Percentiles rank a stretch among this genome's conserved stretches.
Conservation (phyloP, 1,140 invertebrate genomes). For the Atta colombica region DNA sequence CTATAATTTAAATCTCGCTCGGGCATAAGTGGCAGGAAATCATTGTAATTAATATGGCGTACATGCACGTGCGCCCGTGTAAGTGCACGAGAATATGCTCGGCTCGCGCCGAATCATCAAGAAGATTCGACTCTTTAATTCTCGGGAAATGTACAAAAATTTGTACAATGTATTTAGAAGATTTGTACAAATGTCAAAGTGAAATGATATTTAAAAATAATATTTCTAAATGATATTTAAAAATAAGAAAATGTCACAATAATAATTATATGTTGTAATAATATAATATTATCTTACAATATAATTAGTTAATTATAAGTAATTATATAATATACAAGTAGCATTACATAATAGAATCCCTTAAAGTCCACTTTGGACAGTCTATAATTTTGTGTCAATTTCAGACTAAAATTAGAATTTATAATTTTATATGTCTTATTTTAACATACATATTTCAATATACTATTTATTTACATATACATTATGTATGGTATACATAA, state of each 20-base stretch:
- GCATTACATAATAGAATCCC: background rate
- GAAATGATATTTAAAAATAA: constrained; percentile 2
- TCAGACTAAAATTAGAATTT: background rate
- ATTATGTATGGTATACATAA: too few species aligned
- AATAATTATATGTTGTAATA: background rate
- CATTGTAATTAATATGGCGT: constrained; percentile 80
- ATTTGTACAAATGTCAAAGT: background rate
- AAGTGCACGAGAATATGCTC: constrained; percentile 49
- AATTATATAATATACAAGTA: background rate
- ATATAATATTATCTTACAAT: background rate
- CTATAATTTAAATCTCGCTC: constrained; percentile 81
- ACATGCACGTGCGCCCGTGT: constrained; percentile 65
- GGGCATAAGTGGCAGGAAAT: constrained; percentile 79
- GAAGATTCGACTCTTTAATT: constrained; percentile 21
- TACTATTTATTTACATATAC: too few species aligned
- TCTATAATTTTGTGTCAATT: background rate
- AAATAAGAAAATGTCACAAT: background rate
- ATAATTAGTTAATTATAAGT: background rate
- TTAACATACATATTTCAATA: too few species aligned
- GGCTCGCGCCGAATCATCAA: background rate
- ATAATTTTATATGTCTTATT: too few species aligned
- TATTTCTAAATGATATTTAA: constrained; percentile 1
- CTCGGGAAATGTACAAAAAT: background rate
- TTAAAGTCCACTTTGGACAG: background rate
- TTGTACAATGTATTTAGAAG: background rate